Evolutionary conservation across 2,888 invertebrate species (phyloP).

Genomic region (Caenorhabditis sp.): DNA sequence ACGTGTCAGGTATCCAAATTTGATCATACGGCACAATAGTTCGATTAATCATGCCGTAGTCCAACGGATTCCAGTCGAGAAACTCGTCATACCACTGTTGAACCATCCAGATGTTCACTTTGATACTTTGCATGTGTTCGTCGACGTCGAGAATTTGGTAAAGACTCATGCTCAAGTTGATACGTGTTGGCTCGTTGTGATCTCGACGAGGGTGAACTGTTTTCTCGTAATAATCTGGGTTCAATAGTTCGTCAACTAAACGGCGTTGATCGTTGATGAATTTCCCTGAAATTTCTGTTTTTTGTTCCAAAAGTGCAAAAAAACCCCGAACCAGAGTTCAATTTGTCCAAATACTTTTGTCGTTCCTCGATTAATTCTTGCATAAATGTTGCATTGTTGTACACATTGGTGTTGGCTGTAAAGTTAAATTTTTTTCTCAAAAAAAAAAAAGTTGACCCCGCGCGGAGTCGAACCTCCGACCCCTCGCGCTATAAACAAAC

Average conservation of each 20-base stretch:
- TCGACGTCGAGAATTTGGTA: slow-evolving; percentile 74
- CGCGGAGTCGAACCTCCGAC: too few relatives aligned
- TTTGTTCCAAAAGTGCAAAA: neutral
- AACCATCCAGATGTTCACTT: slow-evolving; percentile 70
- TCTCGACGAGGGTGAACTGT: slow-evolving; percentile 66
- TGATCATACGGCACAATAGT: slow-evolving; percentile 68
- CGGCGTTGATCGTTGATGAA: slow-evolving; percentile 51
- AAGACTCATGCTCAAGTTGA: slow-evolving; percentile 73
- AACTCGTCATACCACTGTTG: slow-evolving; percentile 73
- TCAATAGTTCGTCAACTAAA: slow-evolving; percentile 65
- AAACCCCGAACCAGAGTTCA: slow-evolving; percentile 24
- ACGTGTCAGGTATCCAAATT: slow-evolving; percentile 71
- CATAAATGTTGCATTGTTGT: slow-evolving; percentile 32
- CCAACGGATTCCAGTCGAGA: slow-evolving; percentile 72
- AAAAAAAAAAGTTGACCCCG: too few relatives aligned
- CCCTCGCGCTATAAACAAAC: too few relatives aligned
- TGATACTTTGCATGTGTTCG: slow-evolving; percentile 65
- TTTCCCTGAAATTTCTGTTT: neutral
- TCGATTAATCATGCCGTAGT: slow-evolving; percentile 71
- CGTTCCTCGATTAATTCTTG: slow-evolving; percentile 38
- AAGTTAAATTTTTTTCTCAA: neutral
- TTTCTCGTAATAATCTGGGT: slow-evolving; percentile 63
- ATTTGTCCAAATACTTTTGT: slow-evolving; percentile 25
- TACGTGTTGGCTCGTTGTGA: slow-evolving; percentile 66
- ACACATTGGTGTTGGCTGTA: slow-evolving; percentile 15